A percentile compares a stretch with the other conserved stretches of the same genome.
Evolutionary conservation across 2,888 invertebrate species (phyloP).

Genomic region (Agonopterix subpropinquella): DNA sequence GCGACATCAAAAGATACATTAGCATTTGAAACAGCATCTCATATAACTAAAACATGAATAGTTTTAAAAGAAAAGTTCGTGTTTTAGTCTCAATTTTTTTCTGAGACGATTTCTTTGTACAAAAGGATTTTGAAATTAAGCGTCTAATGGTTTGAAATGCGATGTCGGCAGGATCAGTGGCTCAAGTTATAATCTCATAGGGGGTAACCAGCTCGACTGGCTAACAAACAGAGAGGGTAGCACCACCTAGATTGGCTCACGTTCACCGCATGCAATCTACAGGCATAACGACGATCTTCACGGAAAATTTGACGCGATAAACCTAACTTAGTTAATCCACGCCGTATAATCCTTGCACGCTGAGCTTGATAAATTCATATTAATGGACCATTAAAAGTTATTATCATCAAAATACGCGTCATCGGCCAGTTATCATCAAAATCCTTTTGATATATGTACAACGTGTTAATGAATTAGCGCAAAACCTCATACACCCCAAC

Average conservation of each 20-base stretch:
- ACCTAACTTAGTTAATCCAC: background rate
- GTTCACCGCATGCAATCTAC: conserved; percentile 1
- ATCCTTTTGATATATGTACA: too few species aligned
- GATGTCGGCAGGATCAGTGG: conserved; percentile 11
- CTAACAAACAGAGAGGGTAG: background rate
- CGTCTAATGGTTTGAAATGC: background rate
- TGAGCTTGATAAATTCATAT: too few species aligned
- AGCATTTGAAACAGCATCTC: background rate
- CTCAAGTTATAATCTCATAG: conserved; percentile 15
- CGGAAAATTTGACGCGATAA: background rate
- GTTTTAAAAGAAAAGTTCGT: conserved; percentile 5
- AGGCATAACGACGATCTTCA: conserved; percentile 4
- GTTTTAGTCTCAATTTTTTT: too few species aligned
- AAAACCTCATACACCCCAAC: too few species aligned
- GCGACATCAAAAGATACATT: conserved; percentile 2
- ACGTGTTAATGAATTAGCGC: too few species aligned
- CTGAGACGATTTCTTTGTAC: background rate
- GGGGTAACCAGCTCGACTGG: conserved; percentile 1
- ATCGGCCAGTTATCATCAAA: too few species aligned
- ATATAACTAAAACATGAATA: background rate
- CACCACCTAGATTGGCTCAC: background rate
- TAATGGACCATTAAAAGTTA: too few species aligned
- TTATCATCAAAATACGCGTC: too few species aligned
- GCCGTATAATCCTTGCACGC: background rate
- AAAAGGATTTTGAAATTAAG: conserved; percentile 25